Evolutionary conservation across 1,140 invertebrate genomes (phyloP), one percentile per base, ranked within the genome.

Genomic region (Probaryconus sp.): DNA sequence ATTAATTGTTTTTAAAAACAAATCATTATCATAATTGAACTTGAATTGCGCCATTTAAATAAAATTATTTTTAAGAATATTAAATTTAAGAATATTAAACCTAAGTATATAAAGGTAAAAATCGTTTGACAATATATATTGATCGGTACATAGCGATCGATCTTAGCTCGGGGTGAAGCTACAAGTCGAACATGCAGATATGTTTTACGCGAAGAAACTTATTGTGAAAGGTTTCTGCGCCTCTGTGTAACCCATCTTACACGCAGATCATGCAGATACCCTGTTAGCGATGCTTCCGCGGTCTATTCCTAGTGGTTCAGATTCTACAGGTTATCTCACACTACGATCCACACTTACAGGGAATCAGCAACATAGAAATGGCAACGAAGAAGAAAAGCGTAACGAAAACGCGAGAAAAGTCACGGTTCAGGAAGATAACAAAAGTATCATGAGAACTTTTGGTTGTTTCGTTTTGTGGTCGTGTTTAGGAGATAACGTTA

Each of bases 311-410:
- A 86, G 86, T 87, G 81, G 83, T 85, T 81, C 79, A 83, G 83
- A 86, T 87, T 85, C 85, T 85, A 82, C 82, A 78, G 83, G 80
- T 81, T 86, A 86, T 87, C 85, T 82, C 67, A 24, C 40, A 48
- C 40, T 30, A 47, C 43, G 68, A 83, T 82, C 75, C 78, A 17
- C 26, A 11, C 47, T 47, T 42, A 42, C 47, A 24, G 35, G 20
- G 35, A 14, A 13, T 26, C 42, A 40, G 47, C 65, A 37, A 43
- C 64, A 40, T 60, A 40, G 10, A 7, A 40, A 31, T 21, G 21
- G 30, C 11, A 30, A 16, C 11, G 14, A 40, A 65, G 20, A 50
- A 17, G 31, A 51, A 76, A 69, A 74, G 53, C 53, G 28, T 30
- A 42, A 67, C 45, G 53, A 76, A 70, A 74, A 69, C 58, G 75